Evolutionary conservation across 2,888 invertebrate species (phyloP).

Genomic region (Drosophila mulleri): DNA sequence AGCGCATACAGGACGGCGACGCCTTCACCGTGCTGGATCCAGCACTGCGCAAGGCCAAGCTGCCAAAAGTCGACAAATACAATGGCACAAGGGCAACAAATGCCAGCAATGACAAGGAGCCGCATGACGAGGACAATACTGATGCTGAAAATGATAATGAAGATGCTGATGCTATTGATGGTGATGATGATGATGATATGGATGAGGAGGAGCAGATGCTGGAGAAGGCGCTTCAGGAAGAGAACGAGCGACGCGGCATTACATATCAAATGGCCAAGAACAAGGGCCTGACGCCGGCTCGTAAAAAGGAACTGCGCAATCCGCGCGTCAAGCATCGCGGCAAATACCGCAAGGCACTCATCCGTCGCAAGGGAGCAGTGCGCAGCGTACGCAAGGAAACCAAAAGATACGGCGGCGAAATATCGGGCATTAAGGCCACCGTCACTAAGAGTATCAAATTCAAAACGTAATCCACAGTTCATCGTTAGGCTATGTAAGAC

Average conservation of each 20-base stretch:
- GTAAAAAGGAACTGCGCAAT: conserved; percentile 96
- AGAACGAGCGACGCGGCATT: conserved; percentile 90
- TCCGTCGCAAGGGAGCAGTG: conserved; percentile 96
- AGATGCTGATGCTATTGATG: conserved; percentile 83
- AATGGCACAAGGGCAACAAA: not conserved
- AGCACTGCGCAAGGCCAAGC: conserved; percentile 56
- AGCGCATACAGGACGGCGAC: conserved; percentile 86
- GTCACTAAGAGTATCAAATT: conserved; percentile 96
- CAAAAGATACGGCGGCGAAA: conserved; percentile 94
- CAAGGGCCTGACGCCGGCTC: conserved; percentile 95
- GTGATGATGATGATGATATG: conserved; percentile 84
- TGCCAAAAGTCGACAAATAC: conserved; percentile 63
- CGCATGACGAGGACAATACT: conserved; percentile 65
- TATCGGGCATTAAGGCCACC: conserved; percentile 96
- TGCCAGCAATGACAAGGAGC: conserved; percentile 54
- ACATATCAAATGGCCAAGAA: conserved; percentile 98
- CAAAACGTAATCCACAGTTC: conserved; percentile 84
- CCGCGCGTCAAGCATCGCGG: conserved; percentile 97
- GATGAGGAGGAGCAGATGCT: conserved; percentile 85
- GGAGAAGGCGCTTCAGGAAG: conserved; percentile 83
- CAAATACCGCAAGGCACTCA: conserved; percentile 96
- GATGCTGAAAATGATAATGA: conserved; percentile 84
- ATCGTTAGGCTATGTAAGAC: conserved; percentile 12
- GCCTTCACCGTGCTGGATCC: conserved; percentile 69
- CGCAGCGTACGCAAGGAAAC: conserved; percentile 93